Evolutionary conservation across 2,797 vertebrate species (phyloP).

Genomic region (Rousettus madagascariensis): DNA sequence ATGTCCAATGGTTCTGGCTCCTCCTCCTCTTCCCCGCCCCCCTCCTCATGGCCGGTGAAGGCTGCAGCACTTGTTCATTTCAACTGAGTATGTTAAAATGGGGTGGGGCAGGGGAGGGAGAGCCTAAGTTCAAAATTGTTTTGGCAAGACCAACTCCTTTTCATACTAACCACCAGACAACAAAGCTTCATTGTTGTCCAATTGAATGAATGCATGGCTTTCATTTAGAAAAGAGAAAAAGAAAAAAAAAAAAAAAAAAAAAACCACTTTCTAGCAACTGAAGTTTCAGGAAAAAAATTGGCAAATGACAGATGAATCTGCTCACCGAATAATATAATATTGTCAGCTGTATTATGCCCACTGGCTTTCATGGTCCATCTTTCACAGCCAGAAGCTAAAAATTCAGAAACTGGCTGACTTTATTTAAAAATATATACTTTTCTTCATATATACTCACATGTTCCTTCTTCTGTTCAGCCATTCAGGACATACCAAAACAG

Average conservation of each 20-base stretch:
- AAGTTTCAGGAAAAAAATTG: slow-evolving; percentile 65
- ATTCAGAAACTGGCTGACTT: background rate
- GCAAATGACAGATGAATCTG: slow-evolving; percentile 39
- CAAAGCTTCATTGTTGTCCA: slow-evolving; percentile 69
- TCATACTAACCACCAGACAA: slow-evolving; percentile 47
- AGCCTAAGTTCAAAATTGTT: slow-evolving; percentile 67
- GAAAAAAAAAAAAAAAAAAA: background rate
- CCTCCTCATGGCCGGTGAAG: background rate
- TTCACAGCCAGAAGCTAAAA: background rate
- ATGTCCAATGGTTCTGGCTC: slow-evolving; percentile 19
- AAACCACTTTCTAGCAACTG: slow-evolving; percentile 25
- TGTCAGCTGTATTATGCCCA: background rate
- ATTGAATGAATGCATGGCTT: slow-evolving; percentile 59
- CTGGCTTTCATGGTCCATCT: background rate
- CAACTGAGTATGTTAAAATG: slow-evolving; percentile 64
- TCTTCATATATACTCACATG: background rate
- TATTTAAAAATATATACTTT: background rate
- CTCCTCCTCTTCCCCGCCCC: no score
- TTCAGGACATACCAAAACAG: background rate
- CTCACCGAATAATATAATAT: slow-evolving; percentile 38
- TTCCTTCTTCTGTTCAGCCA: background rate
- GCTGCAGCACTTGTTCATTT: background rate
- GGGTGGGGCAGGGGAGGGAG: slow-evolving; percentile 16
- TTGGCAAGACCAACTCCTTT: slow-evolving; percentile 68
- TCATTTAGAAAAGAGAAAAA: slow-evolving; percentile 31